Percentiles rank a stretch among this genome's conserved stretches.
Conservation (phyloP, 2,797 vertebrate genomes). For the Salmo trutta region DNA sequence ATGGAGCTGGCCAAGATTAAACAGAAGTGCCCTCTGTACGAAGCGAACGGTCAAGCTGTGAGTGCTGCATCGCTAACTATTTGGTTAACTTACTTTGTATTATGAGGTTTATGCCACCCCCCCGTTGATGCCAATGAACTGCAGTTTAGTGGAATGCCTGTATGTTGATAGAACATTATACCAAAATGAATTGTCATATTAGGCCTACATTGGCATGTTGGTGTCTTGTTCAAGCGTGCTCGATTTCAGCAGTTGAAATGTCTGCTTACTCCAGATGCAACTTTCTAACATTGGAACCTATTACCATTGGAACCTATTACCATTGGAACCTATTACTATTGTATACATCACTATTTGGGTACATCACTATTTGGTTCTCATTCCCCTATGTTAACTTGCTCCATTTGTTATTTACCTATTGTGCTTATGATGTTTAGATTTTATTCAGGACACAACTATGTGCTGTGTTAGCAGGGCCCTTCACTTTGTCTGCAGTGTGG, state of each 20-base stretch:
- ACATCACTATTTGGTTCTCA: not conserved
- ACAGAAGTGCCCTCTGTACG: slow-evolving; percentile 98
- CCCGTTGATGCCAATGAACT: no score
- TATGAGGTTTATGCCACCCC: no score
- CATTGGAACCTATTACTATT: not conserved
- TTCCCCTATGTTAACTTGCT: slow-evolving; percentile 14
- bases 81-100: no score
- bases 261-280: no score
- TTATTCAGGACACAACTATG: no score
- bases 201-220: no score
- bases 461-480: no score
- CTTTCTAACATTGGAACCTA: not conserved
- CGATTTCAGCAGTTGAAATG: no score
- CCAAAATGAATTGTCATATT: no score
- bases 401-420: slow-evolving; percentile 44
- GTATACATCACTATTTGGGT: not conserved
- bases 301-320: slow-evolving; percentile 6
- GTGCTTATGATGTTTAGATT: slow-evolving; percentile 24
- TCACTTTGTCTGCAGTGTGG: not conserved
- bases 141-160: no score
- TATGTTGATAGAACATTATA: no score
- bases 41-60: slow-evolving; percentile 98
- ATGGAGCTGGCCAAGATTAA: slow-evolving; percentile 99
- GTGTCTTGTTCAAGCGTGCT: no score
- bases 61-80: slow-evolving; percentile 66